phyloP scores from a whole-genome alignment of 2,888 invertebrate species.

The Leistus spinibarbis region DNA sequence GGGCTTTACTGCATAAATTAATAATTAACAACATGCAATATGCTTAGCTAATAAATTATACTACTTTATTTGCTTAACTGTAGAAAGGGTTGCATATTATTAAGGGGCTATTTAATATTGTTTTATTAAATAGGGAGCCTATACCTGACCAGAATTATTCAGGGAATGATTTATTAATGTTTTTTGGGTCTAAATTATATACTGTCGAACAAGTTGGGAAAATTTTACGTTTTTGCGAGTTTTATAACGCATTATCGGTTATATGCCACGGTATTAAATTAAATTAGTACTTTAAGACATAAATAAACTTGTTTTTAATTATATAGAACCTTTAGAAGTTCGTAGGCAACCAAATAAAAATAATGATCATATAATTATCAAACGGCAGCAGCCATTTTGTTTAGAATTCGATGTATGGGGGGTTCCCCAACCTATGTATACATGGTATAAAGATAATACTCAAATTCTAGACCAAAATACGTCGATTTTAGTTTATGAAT shows the following conservation, averaged over 20 bases:
- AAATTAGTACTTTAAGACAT: conserved; percentile 19
- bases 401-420: conserved; percentile 39
- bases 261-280: conserved; percentile 31
- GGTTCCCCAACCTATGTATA: conserved; percentile 38
- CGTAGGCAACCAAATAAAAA: conserved; percentile 24
- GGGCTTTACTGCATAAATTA: background rate
- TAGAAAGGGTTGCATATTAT: background rate
- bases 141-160: conserved; percentile 20
- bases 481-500: conserved; percentile 26
- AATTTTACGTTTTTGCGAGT: conserved; percentile 41
- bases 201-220: conserved; percentile 41
- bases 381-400: conserved; percentile 11
- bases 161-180: conserved; percentile 41
- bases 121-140: background rate
- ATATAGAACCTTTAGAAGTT: conserved; percentile 29
- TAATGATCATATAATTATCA: conserved; percentile 17
- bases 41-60: background rate
- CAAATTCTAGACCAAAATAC: conserved; percentile 25
- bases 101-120: background rate
- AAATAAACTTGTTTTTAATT: conserved; percentile 36
- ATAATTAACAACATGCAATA: background rate
- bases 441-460: conserved; percentile 40
- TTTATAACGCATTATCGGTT: conserved; percentile 43
- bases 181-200: conserved; percentile 40
- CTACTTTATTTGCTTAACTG: background rate